Conservation (phyloP, 2,797 vertebrate genomes). For the Peromyscus nudipes region DNA sequence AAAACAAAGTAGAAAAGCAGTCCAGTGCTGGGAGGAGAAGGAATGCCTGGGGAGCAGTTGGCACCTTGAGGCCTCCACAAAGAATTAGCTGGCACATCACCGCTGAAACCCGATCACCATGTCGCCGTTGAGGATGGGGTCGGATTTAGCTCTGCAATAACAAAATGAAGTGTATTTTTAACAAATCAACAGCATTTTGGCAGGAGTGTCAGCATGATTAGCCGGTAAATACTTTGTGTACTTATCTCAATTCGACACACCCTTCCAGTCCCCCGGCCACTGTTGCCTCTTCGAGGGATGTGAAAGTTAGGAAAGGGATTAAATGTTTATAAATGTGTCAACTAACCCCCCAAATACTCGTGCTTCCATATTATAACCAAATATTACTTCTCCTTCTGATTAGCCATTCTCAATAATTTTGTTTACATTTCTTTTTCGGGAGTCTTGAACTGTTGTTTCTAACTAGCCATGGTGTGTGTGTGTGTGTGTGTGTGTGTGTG, state of each 20-base stretch:
- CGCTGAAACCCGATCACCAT: conserved; percentile 58
- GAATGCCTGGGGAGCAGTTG: conserved; percentile 60
- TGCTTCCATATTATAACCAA: neutral
- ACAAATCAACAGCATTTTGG: conserved; percentile 59
- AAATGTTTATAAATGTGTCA: neutral
- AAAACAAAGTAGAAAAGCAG: conserved; percentile 66
- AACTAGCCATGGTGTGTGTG: neutral
- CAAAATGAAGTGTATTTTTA: conserved; percentile 61
- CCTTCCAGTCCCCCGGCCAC: too few species aligned
- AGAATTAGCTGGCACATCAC: conserved; percentile 55
- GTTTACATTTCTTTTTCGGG: neutral
- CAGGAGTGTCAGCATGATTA: neutral
- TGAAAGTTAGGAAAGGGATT: neutral
- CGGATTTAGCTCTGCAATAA: conserved; percentile 61
- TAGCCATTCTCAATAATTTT: neutral
- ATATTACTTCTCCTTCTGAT: neutral
- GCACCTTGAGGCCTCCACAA: neutral
- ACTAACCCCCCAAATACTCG: neutral
- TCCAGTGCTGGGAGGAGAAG: conserved; percentile 49
- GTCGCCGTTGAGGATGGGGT: neutral
- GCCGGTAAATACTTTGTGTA: neutral
- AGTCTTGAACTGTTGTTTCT: neutral
- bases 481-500: too few species aligned
- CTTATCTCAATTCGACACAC: neutral
- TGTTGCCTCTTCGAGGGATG: neutral